Conservation (phyloP, 2,113 vertebrate species). For the Hyaena hyaena region DNA sequence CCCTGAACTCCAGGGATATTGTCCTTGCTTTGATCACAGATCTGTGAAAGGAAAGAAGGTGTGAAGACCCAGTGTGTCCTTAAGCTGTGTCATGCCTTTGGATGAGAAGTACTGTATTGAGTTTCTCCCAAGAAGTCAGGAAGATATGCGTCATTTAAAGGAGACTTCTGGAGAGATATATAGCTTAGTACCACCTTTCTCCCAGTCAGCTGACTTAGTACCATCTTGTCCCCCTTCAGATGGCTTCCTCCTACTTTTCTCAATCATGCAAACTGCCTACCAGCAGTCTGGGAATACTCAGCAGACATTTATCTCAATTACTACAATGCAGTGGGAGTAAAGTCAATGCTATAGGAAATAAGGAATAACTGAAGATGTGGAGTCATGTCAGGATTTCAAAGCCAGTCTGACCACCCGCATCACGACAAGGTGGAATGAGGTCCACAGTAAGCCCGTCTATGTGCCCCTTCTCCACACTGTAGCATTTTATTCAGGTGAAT, state of each 20-base stretch:
- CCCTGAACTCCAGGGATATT: constrained; percentile 36
- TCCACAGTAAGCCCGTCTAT: not conserved
- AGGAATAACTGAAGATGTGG: not conserved
- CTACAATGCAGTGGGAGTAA: not conserved
- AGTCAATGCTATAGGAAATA: not conserved
- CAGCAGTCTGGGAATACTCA: not conserved
- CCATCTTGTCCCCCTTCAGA: not conserved
- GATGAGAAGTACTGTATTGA: not conserved
- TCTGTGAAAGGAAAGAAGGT: constrained; percentile 36
- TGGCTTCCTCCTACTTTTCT: not conserved
- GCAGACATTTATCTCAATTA: constrained; percentile 36
- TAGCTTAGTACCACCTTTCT: not conserved
- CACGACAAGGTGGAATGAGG: not conserved
- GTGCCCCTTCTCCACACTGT: not conserved
- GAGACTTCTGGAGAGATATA: not conserved
- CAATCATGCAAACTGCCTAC: not conserved
- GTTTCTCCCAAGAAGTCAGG: constrained; percentile 29
- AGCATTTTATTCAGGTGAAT: not conserved
- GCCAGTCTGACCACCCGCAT: not conserved
- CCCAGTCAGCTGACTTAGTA: not conserved
- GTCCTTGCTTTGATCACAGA: constrained; percentile 63
- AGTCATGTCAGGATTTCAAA: not conserved
- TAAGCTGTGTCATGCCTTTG: constrained; percentile 37
- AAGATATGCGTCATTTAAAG: not conserved
- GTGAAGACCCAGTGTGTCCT: not conserved